Percentiles rank a stretch among this genome's conserved stretches.
These are phyloP conservation scores for Ceratina calcarata DNA, from an alignment of 1,140 invertebrate genomes.

Conservation along the genomic window DNA sequence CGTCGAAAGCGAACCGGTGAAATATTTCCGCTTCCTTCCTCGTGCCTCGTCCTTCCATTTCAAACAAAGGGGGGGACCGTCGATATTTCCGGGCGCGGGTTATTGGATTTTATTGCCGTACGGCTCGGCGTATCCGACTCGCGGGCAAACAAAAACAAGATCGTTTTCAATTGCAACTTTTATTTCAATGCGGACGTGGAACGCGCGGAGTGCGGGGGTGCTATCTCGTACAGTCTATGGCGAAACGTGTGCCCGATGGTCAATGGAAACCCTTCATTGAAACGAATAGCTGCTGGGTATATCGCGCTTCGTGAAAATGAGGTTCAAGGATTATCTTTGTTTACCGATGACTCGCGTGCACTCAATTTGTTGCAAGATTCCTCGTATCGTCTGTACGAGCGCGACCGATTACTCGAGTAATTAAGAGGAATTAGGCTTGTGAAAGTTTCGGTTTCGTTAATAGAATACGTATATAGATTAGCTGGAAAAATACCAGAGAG, in stretches of 20 bases:
- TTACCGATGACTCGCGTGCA: neutral
- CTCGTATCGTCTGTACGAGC: neutral
- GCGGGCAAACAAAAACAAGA: neutral
- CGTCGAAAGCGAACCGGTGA: slow-evolving; percentile 2
- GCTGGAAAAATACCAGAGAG: no score
- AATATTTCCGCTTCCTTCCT: slow-evolving; percentile 45
- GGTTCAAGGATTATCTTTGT: slow-evolving; percentile 19
- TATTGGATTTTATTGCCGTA: slow-evolving; percentile 30
- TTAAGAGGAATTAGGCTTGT: neutral
- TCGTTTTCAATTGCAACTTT: slow-evolving; percentile 1
- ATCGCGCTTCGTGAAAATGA: neutral
- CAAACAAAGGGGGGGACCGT: neutral
- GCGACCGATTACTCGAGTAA: neutral
- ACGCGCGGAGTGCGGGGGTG: neutral
- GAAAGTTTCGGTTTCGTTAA: no score
- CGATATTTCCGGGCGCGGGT: slow-evolving; percentile 34
- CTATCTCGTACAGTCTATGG: neutral
- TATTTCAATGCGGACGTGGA: no score
- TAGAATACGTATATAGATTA: no score
- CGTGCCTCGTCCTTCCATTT: slow-evolving; percentile 15
- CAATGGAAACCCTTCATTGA: slow-evolving; percentile 11
- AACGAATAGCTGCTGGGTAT: slow-evolving; percentile 1
- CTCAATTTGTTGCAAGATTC: neutral
- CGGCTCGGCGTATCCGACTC: slow-evolving; percentile 4
- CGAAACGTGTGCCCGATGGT: neutral